These are phyloP conservation scores for Aplidium turbinatum DNA, from an alignment of 23 tunicate genomes.

Conservation along the genomic window DNA sequence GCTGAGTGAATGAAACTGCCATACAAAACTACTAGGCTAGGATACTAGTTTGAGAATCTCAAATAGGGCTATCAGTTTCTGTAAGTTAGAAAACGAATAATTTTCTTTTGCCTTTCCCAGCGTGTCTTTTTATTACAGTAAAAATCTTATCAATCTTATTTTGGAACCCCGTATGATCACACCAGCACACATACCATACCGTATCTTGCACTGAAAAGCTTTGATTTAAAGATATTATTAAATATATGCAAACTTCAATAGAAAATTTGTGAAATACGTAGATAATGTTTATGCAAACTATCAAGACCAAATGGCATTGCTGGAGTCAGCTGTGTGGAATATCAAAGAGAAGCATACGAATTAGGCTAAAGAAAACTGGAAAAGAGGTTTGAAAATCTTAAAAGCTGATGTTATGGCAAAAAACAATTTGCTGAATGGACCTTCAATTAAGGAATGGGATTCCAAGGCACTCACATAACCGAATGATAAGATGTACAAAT, in stretches of 20 bases:
- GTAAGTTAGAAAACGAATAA: no score
- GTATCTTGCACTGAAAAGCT: background rate
- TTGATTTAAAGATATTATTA: background rate
- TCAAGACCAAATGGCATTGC: constrained; percentile 2
- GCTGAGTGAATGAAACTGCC: no score
- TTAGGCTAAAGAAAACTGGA: background rate
- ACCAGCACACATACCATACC: background rate
- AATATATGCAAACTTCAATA: background rate
- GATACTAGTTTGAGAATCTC: no score
- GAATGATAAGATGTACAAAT: background rate
- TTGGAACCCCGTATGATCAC: no score
- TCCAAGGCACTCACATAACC: background rate
- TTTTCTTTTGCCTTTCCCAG: no score
- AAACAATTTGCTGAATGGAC: constrained; percentile 1
- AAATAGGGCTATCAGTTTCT: no score
- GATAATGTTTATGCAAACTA: constrained; percentile 5
- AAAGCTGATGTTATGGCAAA: background rate
- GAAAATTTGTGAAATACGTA: background rate
- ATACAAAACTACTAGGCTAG: no score
- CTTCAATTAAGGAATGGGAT: constrained; percentile 5
- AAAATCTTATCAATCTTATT: no score
- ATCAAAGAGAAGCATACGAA: background rate
- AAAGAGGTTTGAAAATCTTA: background rate
- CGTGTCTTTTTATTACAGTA: no score
- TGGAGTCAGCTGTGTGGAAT: background rate